These are phyloP conservation scores for Sapajus apella DNA, from an alignment of 2,113 vertebrate species.

Conservation along the genomic window DNA sequence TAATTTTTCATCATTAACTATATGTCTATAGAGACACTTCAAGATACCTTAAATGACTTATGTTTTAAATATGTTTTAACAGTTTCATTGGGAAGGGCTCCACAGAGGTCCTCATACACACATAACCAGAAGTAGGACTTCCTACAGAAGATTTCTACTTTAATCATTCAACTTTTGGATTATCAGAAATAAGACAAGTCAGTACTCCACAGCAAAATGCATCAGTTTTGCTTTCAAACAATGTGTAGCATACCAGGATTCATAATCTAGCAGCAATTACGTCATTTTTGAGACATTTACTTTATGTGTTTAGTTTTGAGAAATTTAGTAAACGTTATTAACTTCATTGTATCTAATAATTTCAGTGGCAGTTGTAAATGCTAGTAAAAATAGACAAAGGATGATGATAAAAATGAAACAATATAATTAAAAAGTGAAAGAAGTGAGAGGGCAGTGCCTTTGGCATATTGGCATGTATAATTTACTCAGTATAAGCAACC, in stretches of 20 bases:
- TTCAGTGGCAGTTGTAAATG: background rate
- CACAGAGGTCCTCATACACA: background rate
- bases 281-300: background rate
- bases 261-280: background rate
- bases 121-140: background rate
- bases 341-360: background rate
- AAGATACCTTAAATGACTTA: background rate
- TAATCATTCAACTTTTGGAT: background rate
- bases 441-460: background rate
- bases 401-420: background rate
- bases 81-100: background rate
- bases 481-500: background rate
- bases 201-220: background rate
- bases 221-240: background rate
- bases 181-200: background rate
- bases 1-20: background rate
- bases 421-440: background rate
- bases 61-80: background rate
- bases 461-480: background rate
- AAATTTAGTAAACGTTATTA: background rate
- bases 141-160: background rate
- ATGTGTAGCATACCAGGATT: background rate
- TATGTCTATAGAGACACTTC: background rate
- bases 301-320: background rate
- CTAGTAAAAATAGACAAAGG: background rate